Evolutionary conservation across 2,888 invertebrate species (phyloP).

Genomic region (Clistopyga incitator): DNA sequence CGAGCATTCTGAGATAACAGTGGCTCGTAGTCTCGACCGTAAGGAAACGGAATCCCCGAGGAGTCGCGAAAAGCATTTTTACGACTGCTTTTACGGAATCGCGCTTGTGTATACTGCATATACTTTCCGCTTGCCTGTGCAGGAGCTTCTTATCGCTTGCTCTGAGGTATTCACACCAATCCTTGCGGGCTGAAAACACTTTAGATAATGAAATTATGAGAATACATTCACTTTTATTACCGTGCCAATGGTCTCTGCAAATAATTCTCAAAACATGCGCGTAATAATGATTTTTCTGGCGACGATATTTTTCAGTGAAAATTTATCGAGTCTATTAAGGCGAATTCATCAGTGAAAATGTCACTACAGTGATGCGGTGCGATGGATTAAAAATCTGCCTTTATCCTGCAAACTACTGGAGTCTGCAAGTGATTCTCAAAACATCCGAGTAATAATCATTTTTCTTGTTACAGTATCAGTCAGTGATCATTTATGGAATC

Average conservation of each 20-base stretch:
- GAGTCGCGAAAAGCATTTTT: conserved; percentile 79
- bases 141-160: conserved; percentile 36
- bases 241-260: conserved; percentile 50
- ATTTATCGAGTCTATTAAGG: conserved; percentile 32
- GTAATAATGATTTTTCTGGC: conserved; percentile 20
- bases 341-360: not conserved
- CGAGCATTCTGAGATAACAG: conserved; percentile 69
- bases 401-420: too few relatives aligned
- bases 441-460: conserved; percentile 28
- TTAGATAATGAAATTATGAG: conserved; percentile 66
- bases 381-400: conserved; percentile 7
- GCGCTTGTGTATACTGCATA: conserved; percentile 40
- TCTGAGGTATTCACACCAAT: conserved; percentile 45
- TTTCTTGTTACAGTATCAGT: conserved; percentile 11
- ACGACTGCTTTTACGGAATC: conserved; percentile 72
- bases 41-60: conserved; percentile 55
- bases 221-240: conserved; percentile 64
- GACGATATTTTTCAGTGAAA: conserved; percentile 26
- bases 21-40: conserved; percentile 61
- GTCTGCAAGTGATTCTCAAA: conserved; percentile 46
- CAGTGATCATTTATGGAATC: conserved; percentile 24
- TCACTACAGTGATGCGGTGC: not conserved
- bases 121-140: conserved; percentile 51
- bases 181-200: conserved; percentile 43
- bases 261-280: conserved; percentile 38